Percentiles rank a stretch among this genome's conserved stretches.
Conservation (phyloP, 2,797 vertebrate genomes). For the Paramormyrops hopkinsi region DNA sequence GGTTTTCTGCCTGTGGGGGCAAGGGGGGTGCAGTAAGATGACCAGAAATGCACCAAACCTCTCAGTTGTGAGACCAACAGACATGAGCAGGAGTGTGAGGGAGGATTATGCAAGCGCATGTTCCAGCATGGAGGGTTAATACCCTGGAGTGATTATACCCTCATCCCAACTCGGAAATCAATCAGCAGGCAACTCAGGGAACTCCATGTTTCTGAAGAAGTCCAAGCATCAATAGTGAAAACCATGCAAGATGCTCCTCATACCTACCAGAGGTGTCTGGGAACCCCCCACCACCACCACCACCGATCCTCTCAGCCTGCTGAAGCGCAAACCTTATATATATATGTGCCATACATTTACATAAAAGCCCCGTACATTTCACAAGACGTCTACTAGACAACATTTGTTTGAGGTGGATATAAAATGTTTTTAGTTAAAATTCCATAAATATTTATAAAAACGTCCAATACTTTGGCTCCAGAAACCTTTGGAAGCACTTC, state of each 20-base stretch:
- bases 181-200: not conserved
- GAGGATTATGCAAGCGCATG: not conserved
- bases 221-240: not conserved
- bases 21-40: not conserved
- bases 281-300: not conserved
- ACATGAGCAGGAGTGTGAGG: not conserved
- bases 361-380: not conserved
- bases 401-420: not conserved
- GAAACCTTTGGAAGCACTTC: not conserved
- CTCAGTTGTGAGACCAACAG: slow-evolving; percentile 1
- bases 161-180: not conserved
- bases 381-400: not conserved
- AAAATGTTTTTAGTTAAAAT: not conserved
- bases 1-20: not conserved
- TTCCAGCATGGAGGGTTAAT: not conserved
- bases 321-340: not conserved
- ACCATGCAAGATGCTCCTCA: not conserved
- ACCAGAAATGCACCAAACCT: slow-evolving; percentile 15
- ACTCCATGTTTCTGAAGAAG: not conserved
- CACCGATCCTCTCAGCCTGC: not conserved
- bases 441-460: not conserved
- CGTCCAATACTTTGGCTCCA: not conserved
- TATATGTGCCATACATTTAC: not conserved
- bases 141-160: not conserved
- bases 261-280: not conserved